Conservation (phyloP, 2,797 vertebrate species). For the Chloroceryle amazona region DNA sequence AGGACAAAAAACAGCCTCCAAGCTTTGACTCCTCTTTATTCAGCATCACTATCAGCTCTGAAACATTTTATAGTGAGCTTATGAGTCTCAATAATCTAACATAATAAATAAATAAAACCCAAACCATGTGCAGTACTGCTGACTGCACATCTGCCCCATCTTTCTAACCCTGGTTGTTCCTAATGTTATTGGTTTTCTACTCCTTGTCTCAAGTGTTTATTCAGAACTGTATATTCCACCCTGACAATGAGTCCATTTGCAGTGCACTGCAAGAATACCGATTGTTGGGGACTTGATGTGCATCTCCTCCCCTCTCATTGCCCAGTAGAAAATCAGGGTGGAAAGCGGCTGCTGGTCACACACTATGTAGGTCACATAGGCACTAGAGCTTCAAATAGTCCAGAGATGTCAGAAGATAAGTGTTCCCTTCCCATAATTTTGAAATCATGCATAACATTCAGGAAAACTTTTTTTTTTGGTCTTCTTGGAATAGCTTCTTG, state of each 20-base stretch:
- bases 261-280: fast-evolving
- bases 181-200: not conserved
- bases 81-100: not conserved
- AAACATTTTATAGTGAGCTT: not conserved
- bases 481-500: not conserved
- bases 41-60: not conserved
- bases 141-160: not conserved
- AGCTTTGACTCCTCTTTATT: not conserved
- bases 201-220: not conserved
- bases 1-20: not conserved
- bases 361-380: not conserved
- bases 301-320: not conserved
- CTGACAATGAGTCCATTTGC: not conserved
- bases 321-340: fast-evolving
- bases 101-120: not conserved
- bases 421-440: not conserved
- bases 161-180: not conserved
- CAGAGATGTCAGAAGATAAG: not conserved
- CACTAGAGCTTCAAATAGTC: not conserved
- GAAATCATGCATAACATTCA: not conserved
- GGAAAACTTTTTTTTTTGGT: not conserved
- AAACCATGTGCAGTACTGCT: not conserved
- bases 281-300: not conserved
- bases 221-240: not conserved
- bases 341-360: not conserved